Conservation (phyloP, 2,888 invertebrate genomes). For the Leucoptera coffeella region DNA sequence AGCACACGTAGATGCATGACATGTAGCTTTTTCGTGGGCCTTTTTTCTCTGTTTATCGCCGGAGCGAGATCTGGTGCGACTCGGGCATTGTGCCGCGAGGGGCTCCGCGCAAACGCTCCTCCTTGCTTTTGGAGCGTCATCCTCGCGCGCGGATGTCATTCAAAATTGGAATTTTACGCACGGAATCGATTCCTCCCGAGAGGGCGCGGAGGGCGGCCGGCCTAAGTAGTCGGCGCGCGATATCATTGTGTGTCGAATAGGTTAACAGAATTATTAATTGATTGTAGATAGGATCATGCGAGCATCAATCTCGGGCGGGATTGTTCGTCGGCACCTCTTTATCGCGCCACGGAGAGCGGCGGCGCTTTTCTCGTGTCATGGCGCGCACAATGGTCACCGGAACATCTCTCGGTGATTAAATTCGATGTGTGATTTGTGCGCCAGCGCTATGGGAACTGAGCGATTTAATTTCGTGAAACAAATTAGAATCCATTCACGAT, state of each 20-base stretch:
- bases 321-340: slow-evolving; percentile 47
- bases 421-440: slow-evolving; percentile 51
- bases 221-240: background rate
- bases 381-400: slow-evolving; percentile 27
- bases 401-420: slow-evolving; percentile 48
- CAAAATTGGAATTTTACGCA: slow-evolving; percentile 43
- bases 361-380: slow-evolving; percentile 37
- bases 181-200: slow-evolving; percentile 37
- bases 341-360: slow-evolving; percentile 30
- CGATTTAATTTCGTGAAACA: too few relatives aligned
- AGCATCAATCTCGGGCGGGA: slow-evolving; percentile 40
- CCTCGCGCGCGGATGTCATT: too few relatives aligned
- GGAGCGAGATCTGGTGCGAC: slow-evolving; percentile 34
- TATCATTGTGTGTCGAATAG: too few relatives aligned
- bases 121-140: slow-evolving; percentile 5
- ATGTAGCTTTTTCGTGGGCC: slow-evolving; percentile 45
- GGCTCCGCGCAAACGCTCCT: slow-evolving; percentile 12
- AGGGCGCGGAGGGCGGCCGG: slow-evolving; percentile 18
- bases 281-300: slow-evolving; percentile 25
- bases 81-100: slow-evolving; percentile 38
- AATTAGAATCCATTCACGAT: too few relatives aligned
- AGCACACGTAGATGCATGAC: slow-evolving; percentile 52
- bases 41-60: slow-evolving; percentile 38
- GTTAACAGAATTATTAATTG: slow-evolving; percentile 44
- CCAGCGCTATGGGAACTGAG: slow-evolving; percentile 45